Evolutionary conservation across 1,140 invertebrate genomes (phyloP).

Genomic region (Dufourea novaeangliae): DNA sequence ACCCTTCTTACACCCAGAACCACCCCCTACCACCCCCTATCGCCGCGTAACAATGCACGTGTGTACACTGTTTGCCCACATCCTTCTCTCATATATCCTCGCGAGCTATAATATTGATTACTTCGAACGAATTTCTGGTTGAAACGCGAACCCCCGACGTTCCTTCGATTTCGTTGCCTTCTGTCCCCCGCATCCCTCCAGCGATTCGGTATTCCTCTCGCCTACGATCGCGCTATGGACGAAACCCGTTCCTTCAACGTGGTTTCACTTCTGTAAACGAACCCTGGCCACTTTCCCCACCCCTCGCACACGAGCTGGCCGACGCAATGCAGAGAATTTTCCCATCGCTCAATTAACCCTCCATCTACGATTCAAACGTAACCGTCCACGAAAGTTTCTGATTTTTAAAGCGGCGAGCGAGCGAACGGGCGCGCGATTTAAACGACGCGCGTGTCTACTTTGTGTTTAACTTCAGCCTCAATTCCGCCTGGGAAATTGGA

Average conservation of each 20-base stretch:
- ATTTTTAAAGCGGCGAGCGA: not conserved
- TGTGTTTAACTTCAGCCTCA: conserved; percentile 7
- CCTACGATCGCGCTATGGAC: too few species aligned
- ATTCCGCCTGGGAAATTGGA: conserved; percentile 33
- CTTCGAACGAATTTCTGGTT: conserved; percentile 74
- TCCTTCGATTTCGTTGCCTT: conserved; percentile 36
- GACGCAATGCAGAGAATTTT: conserved; percentile 68
- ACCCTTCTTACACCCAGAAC: conserved; percentile 50
- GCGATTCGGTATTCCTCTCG: too few species aligned
- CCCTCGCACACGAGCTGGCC: too few species aligned
- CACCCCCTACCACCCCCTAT: conserved; percentile 16
- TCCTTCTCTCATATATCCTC: conserved; percentile 76
- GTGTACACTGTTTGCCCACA: conserved; percentile 75
- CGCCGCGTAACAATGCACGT: conserved; percentile 75
- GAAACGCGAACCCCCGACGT: conserved; percentile 46
- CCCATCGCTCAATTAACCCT: conserved; percentile 51
- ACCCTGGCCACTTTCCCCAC: conserved; percentile 17
- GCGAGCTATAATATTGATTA: conserved; percentile 77
- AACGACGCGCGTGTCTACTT: not conserved
- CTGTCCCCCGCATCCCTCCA: too few species aligned
- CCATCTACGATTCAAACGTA: too few species aligned
- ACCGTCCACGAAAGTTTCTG: too few species aligned
- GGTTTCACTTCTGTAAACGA: conserved; percentile 4
- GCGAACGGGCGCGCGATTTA: not conserved
- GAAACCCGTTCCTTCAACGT: conserved; percentile 7